Conservation (phyloP, 2,888 invertebrate genomes). For the Helicoverpa assulta region DNA sequence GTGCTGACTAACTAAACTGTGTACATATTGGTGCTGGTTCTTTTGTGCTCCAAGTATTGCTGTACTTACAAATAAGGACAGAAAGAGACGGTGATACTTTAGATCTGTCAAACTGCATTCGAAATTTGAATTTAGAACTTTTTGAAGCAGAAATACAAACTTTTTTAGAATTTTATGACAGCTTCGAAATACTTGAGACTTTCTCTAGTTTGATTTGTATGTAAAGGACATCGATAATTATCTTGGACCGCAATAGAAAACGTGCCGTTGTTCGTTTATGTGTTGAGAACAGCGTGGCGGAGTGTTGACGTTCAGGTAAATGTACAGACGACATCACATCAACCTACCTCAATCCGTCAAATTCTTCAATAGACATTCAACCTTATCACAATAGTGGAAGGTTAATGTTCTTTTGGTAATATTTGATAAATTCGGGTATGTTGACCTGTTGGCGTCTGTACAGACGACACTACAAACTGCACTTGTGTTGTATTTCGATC, state of each 20-base stretch:
- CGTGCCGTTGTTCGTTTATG: constrained; percentile 46
- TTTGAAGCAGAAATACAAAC: too few relatives aligned
- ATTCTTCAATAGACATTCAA: too few relatives aligned
- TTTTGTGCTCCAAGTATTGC: constrained; percentile 21
- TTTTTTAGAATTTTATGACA: too few relatives aligned
- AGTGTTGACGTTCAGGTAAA: constrained; percentile 46
- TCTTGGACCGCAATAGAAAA: constrained; percentile 9
- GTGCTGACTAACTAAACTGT: constrained; percentile 42
- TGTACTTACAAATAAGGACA: constrained; percentile 6
- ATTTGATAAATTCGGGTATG: too few relatives aligned
- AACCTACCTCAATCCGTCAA: too few relatives aligned
- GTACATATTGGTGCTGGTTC: constrained; percentile 35
- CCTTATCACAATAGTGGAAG: too few relatives aligned
- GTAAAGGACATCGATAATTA: constrained; percentile 11
- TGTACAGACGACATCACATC: constrained; percentile 4
- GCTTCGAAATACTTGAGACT: not conserved
- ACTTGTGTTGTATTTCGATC: constrained; percentile 32
- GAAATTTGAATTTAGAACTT: not conserved
- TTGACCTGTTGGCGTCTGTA: not conserved
- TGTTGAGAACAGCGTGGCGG: constrained; percentile 33
- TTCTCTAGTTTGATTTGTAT: not conserved
- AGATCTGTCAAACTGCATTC: not conserved
- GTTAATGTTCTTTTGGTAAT: too few relatives aligned
- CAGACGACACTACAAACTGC: constrained; percentile 34
- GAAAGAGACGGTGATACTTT: constrained; percentile 1